Conservation (phyloP, 2,113 vertebrate species). For the Nannospalax galili region DNA sequence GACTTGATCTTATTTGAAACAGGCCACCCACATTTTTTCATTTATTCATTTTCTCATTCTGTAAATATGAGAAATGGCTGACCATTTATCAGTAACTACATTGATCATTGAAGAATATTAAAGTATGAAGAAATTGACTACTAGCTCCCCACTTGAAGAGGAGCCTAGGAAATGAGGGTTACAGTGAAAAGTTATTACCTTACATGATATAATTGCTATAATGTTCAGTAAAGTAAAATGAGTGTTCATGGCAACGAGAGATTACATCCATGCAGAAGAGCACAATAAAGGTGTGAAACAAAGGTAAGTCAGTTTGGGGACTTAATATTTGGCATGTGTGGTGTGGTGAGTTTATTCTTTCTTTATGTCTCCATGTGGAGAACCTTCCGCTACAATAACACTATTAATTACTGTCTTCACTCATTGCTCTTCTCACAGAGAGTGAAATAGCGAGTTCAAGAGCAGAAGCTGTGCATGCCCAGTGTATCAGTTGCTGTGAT, state of each 20-base stretch:
- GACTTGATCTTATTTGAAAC: slow-evolving; percentile 21
- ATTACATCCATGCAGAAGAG: neutral
- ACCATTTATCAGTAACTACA: neutral
- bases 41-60: slow-evolving; percentile 21
- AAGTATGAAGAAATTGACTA: neutral
- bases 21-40: neutral
- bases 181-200: neutral
- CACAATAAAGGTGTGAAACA: neutral
- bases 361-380: neutral
- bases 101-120: neutral
- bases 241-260: neutral
- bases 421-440: neutral
- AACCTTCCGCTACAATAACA: neutral
- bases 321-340: neutral
- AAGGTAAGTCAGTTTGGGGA: neutral
- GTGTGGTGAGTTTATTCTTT: neutral
- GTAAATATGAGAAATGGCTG: neutral
- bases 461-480: neutral
- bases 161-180: neutral
- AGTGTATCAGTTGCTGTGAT: no score
- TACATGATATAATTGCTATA: neutral
- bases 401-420: neutral
- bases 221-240: neutral
- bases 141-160: neutral
- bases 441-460: neutral